These are phyloP conservation scores for Eunapius fragilis DNA, from an alignment of 37 sponge, comb jelly and placozoan species.

Conservation along the genomic window DNA sequence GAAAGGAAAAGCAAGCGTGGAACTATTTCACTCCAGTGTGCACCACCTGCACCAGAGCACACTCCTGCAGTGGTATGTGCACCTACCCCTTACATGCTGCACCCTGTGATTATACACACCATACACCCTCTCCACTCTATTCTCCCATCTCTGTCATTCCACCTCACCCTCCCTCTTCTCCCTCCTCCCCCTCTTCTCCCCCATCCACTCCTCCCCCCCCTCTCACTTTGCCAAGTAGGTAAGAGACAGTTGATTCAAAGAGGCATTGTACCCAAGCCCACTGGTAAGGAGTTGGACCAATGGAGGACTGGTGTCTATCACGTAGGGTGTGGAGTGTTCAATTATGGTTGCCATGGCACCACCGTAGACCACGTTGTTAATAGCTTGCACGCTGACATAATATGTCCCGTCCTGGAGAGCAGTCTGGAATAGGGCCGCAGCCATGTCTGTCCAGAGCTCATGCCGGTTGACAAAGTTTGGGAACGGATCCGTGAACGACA, in stretches of 20 bases:
- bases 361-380: slow-evolving; percentile 76
- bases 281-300: neutral
- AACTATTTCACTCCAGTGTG: neutral
- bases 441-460: slow-evolving; percentile 62
- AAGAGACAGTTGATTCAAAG: slow-evolving; percentile 38
- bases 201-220: too few relatives aligned
- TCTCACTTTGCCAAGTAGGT: slow-evolving; percentile 60
- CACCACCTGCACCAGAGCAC: too few relatives aligned
- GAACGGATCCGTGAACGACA: slow-evolving; percentile 47
- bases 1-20: neutral
- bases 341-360: slow-evolving; percentile 82
- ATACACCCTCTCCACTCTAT: neutral
- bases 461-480: neutral
- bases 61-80: too few relatives aligned
- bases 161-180: neutral
- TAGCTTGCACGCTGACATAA: slow-evolving; percentile 78
- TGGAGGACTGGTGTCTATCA: slow-evolving; percentile 81
- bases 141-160: neutral
- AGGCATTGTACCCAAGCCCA: slow-evolving; percentile 30
- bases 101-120: neutral
- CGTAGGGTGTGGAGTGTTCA: slow-evolving; percentile 77
- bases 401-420: slow-evolving; percentile 70
- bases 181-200: too few relatives aligned
- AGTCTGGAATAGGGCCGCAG: slow-evolving; percentile 26
- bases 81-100: neutral